Percentiles rank a stretch among this genome's conserved stretches.
Evolutionary conservation across 2,797 vertebrate genomes (phyloP).

Genomic region (Eulemur albifrons): DNA sequence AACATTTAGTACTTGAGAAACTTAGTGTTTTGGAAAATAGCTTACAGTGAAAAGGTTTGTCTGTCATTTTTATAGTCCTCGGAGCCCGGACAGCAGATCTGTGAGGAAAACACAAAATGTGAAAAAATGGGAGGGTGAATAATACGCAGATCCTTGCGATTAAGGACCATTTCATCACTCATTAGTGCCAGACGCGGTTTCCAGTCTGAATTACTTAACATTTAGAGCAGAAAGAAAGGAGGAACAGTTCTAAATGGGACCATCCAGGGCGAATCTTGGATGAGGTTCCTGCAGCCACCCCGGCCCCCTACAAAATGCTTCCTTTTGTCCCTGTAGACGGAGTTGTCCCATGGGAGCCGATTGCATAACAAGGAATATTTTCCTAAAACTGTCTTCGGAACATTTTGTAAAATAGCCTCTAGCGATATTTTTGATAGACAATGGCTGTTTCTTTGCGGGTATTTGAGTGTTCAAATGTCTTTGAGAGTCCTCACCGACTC

Average conservation of each 20-base stretch:
- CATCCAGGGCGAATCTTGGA: background rate
- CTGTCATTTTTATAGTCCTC: background rate
- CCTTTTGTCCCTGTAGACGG: background rate
- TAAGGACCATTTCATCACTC: too few relatives aligned
- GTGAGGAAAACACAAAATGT: background rate
- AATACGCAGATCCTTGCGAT: background rate
- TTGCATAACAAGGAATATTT: slow-evolving; percentile 46
- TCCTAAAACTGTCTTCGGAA: slow-evolving; percentile 47
- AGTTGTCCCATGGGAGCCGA: background rate
- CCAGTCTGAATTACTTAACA: background rate
- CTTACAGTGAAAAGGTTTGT: background rate
- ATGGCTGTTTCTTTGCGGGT: background rate
- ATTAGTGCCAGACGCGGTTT: background rate
- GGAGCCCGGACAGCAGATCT: background rate
- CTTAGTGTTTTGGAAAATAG: background rate
- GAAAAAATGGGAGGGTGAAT: background rate
- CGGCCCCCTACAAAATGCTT: background rate
- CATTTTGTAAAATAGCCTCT: slow-evolving; percentile 57
- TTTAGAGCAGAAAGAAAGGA: slow-evolving; percentile 2
- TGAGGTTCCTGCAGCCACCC: background rate
- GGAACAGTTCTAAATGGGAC: background rate
- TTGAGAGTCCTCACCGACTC: background rate
- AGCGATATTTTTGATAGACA: background rate
- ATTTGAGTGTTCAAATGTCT: background rate
- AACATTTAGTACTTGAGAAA: background rate